phyloP scores from a whole-genome alignment of 2,113 vertebrate genomes.

The Symphodus melops region DNA sequence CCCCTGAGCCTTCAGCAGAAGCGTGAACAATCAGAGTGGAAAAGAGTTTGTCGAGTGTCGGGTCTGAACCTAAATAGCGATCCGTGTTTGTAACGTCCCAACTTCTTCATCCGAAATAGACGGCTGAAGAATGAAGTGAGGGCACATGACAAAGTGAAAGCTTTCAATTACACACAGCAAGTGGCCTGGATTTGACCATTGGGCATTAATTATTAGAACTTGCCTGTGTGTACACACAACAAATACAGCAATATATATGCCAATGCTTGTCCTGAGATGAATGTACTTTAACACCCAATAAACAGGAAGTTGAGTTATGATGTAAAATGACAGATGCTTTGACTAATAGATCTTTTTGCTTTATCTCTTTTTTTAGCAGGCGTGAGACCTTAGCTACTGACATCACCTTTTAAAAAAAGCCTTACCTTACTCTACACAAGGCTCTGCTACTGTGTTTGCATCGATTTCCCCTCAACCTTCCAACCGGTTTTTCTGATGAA shows the following conservation, averaged over 20 bases:
- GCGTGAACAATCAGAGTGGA: constrained; percentile 53
- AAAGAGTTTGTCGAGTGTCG: constrained; percentile 61
- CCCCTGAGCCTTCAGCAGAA: constrained; percentile 14
- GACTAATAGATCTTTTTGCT: constrained; percentile 15
- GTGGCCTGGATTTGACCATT: constrained; percentile 28
- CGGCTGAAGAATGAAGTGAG: constrained; percentile 60
- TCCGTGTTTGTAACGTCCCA: constrained; percentile 43
- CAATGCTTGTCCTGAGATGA: not conserved
- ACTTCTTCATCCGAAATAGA: constrained; percentile 71
- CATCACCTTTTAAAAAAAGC: constrained; percentile 16
- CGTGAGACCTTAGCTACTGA: constrained; percentile 33
- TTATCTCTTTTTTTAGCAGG: constrained; percentile 50
- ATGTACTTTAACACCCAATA: constrained; percentile 26
- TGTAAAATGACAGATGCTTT: not conserved
- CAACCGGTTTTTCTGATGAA: not conserved
- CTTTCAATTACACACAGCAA: constrained; percentile 60
- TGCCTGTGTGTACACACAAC: not conserved
- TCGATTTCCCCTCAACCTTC: constrained; percentile 11
- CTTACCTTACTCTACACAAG: constrained; percentile 33
- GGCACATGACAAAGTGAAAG: constrained; percentile 73
- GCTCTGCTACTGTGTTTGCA: constrained; percentile 38
- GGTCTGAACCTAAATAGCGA: constrained; percentile 63
- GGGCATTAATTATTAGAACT: not conserved
- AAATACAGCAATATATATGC: not conserved
- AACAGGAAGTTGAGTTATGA: constrained; percentile 2